Evolutionary conservation across 1,140 invertebrate species (phyloP), one percentile per base, ranked within the genome.

Genomic region (Zaprionus nigranus): DNA sequence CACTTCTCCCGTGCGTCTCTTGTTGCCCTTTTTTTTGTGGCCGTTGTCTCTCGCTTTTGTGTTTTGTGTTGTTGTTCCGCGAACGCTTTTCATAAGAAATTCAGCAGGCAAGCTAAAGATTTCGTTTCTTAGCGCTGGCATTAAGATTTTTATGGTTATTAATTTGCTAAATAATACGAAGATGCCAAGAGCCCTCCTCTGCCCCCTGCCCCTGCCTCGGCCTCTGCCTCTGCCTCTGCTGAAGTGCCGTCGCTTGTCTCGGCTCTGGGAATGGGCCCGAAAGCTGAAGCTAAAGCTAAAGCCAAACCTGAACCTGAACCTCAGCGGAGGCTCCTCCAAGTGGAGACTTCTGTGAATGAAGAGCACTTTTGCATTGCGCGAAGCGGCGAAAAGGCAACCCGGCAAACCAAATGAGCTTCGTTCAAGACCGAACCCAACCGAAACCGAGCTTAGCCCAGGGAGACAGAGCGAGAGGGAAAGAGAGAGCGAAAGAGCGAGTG

Each of bases 131-230:
- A 75, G 66, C 78, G 75, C 78, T 87, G 81, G 78, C 85, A 88
- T 88, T 90, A 88, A 88, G 85, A 90, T 88, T 88, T 88, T 88
- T 88, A 88, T 88, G 84, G 84, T 88, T 88, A 88, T 88, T 88
- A 88, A 88, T 88, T 88, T 90, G 84, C 84, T 90, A 88, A 88
- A 81, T 88, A 88, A 88, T 88, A 88, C 78, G 81, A 81, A 81
- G 85, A 81, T 79, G 74, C 65, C 74, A 71, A 68, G 62, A 75
- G 34, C 43, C n/a, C n/a, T 30, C 24, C 24, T 26, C 24, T 24
- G 24, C 24, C 0, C 24, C 53, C 24, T 24, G 24, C 24, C 0
- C 24, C 53, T 56, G 26, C 26, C 26, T 7, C 15, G 17, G 53
- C 26, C 17, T 1, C 15, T 17, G 53, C 26, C 17, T 0, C 20